Base-by-base conservation (phyloP, 2,888 invertebrate species). In the Allygus modestus region DNA sequence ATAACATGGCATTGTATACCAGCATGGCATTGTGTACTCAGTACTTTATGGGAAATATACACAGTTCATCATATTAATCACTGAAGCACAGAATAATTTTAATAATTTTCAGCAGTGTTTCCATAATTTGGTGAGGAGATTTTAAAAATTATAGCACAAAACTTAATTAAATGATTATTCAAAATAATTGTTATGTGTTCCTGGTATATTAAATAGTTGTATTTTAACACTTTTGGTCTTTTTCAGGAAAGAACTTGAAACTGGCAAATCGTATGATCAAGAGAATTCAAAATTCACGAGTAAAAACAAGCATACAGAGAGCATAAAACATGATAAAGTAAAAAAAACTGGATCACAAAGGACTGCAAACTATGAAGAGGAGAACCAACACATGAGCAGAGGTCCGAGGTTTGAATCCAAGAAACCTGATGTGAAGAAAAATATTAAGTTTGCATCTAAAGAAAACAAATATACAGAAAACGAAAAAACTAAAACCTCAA, bases 241-340 rank as follows among this genome's bases (percentile, higher is more conserved):
- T 77, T 77, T 28, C 46, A 77, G 75, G 28, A 77, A 77, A 46
- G 75, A 46, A 77, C 46, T 77, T 46, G 75, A 77, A 46, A 46
- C 65, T 2, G 20, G 20, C 9, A 51, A 77, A 12, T 26, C 2
- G 26, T 26, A 51, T 41, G 26, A 46, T 15, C 7, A 77, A 77
- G 75, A 46, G 20, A 26, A 28, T 11, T 15, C 26, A 46, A 77
- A 77, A 65, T 28, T 65, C 12, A 65, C 65, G 5, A 65, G 31
- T 31, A 65, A 65, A 65, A 65, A 17, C 65, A 65, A 65, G 15
- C 26, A 31, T 28, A 28, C 28, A 28, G 65, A 65, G 31, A 9
- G 15, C 31, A 65, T 65, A 28, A 65, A 65, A 65, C 12, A 9
- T 28, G 65, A 65, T 15, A 73, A 43, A 41, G 1, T 41, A 12